Evolutionary conservation across 2,797 vertebrate genomes (phyloP).

Genomic region (Rachycentron canadum): DNA sequence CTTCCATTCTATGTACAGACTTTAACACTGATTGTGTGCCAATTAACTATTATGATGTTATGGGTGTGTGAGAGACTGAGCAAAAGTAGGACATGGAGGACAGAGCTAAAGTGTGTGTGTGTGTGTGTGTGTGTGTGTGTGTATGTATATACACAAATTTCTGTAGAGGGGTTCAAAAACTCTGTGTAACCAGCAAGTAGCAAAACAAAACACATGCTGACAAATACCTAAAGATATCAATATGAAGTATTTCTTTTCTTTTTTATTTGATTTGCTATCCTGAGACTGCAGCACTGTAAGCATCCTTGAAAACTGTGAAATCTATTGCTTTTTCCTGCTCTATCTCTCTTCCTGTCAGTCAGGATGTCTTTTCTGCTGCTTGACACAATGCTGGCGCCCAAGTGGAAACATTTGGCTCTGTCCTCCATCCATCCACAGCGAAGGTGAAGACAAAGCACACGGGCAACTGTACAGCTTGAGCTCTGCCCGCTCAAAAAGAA

Average conservation of each 20-base stretch:
- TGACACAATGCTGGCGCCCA: constrained; percentile 52
- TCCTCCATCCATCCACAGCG: constrained; percentile 77
- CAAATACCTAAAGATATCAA: constrained; percentile 52
- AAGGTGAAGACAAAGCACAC: constrained; percentile 68
- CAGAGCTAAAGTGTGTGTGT: constrained; percentile 66
- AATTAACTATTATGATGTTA: constrained; percentile 62
- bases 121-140: no score
- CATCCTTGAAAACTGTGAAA: constrained; percentile 79
- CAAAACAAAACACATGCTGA: constrained; percentile 49
- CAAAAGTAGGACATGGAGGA: constrained; percentile 67
- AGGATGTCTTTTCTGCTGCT: constrained; percentile 60
- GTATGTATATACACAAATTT: constrained; percentile 25
- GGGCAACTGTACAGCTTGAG: constrained; percentile 67
- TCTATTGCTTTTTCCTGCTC: constrained; percentile 37
- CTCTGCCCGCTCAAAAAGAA: constrained; percentile 59
- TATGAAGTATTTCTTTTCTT: constrained; percentile 51
- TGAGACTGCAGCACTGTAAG: constrained; percentile 74
- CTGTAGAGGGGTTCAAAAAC: constrained; percentile 40
- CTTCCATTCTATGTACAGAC: constrained; percentile 75
- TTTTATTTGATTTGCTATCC: constrained; percentile 52
- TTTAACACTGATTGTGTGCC: constrained; percentile 74
- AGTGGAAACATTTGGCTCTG: constrained; percentile 76
- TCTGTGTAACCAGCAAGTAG: constrained; percentile 53
- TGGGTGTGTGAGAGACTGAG: constrained; percentile 50
- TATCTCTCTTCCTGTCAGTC: constrained; percentile 50